Evolutionary conservation across 2,113 vertebrate species (phyloP), one percentile per base, ranked within the genome.

Genomic region (Sander vitreus): DNA sequence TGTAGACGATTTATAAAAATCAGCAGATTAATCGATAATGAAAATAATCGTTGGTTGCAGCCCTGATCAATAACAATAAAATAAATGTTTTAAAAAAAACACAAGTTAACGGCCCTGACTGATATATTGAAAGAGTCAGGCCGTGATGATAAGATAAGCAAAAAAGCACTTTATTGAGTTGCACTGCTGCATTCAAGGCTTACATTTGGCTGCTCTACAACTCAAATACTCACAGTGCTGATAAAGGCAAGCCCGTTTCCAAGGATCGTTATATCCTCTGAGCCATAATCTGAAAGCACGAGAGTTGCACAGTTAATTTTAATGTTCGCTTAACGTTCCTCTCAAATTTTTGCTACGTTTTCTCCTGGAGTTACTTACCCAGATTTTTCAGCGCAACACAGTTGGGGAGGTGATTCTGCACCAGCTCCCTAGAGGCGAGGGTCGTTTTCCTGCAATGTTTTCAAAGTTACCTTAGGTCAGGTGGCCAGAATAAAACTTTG

Each of bases 351-450:
- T 13, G 5, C 11, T 5, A 3, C 9, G 33, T 54, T 45, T 57
- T 43, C 6, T 27, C 16, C 0, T 13, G 4, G 1, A 0, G 3
- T 36, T 14, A 66, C 93, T 79, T 75, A 95, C 95, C 93, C 36
- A 96, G 67, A 9, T 93, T 85, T 91, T 95, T 92, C 2, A 96
- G 75, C 0, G 47, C 6, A 4, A 87, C 78, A 67, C 95, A 96
- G 81, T 95, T 95, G 0, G 93, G 94, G 1, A 95, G 95, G 70
- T 96, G 93, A 16, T 94, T 95, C 19, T 85, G 81, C 2, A 16
- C 18, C 13, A 94, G 23, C 73, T 94, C 93, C 60, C 92, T 90
- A 14, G 81, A 73, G 7, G 84, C 89, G 1, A 95, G 77, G 6
- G 15, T 0, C 33, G 14, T 78, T 76, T 84, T 92, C 64, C 95